These are phyloP conservation scores for Trichacis sp. DNA, from an alignment of 2,888 invertebrate species.

Conservation along the genomic window DNA sequence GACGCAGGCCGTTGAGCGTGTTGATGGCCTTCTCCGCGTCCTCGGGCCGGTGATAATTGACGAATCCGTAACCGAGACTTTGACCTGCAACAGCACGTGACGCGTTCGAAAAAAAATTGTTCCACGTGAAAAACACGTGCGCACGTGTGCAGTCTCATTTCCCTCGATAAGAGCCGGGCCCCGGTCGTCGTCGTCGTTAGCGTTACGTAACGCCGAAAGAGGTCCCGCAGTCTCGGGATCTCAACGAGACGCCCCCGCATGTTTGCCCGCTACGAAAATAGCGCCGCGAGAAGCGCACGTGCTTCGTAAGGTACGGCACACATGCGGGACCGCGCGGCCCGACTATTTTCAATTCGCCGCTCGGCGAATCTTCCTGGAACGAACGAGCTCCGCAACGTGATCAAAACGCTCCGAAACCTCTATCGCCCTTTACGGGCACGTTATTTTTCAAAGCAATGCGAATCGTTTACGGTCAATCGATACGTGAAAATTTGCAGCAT, in stretches of 20 bases:
- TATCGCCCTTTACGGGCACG: background rate
- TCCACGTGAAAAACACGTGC: conserved; percentile 12
- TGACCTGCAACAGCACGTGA: conserved; percentile 82
- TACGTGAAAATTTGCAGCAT: too few species aligned
- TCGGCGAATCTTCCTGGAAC: background rate
- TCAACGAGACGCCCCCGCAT: conserved; percentile 58
- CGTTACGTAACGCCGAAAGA: conserved; percentile 46
- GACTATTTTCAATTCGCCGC: conserved; percentile 10
- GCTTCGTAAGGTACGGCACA: conserved; percentile 39
- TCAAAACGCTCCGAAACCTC: background rate
- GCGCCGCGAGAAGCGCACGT: conserved; percentile 56
- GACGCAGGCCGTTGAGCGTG: conserved; percentile 95
- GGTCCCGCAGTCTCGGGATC: conserved; percentile 53
- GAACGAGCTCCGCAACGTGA: background rate
- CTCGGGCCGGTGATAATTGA: conserved; percentile 97
- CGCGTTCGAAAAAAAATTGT: too few species aligned
- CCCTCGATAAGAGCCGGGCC: too few species aligned
- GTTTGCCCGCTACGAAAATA: conserved; percentile 55
- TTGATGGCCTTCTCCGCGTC: conserved; percentile 99
- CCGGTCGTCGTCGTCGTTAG: too few species aligned
- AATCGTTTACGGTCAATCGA: too few species aligned
- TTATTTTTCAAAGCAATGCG: too few species aligned
- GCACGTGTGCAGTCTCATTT: too few species aligned
- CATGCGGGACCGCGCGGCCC: conserved; percentile 5
- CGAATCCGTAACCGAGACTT: conserved; percentile 99